Evolutionary conservation across 1,140 invertebrate genomes (phyloP).

Genomic region (Piezodorus guildinii): DNA sequence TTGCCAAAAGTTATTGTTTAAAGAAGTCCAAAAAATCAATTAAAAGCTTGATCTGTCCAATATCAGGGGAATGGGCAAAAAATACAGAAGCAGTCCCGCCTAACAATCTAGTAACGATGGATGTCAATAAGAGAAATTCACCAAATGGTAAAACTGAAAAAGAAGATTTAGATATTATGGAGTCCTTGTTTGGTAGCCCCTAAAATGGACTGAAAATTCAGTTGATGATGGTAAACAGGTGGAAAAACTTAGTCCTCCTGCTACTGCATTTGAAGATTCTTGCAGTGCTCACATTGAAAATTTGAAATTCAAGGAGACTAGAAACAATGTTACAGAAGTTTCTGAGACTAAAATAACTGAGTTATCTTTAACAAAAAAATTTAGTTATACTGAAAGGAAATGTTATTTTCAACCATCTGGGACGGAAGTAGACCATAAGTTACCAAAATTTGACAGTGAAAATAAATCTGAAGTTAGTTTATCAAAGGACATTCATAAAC

Average conservation of each 20-base stretch:
- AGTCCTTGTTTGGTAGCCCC: slow-evolving; percentile 20
- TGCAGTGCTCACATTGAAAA: slow-evolving; percentile 10
- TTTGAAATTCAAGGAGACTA: not conserved
- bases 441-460: not conserved
- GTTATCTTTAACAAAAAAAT: not conserved
- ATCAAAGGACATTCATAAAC: not conserved
- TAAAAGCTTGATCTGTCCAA: too few relatives aligned
- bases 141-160: not conserved
- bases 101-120: too few relatives aligned
- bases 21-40: too few relatives aligned
- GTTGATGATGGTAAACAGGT: slow-evolving; percentile 4
- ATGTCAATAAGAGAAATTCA: too few relatives aligned
- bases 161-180: not conserved
- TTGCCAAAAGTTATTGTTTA: too few relatives aligned
- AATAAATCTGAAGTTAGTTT: not conserved
- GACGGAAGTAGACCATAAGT: not conserved
- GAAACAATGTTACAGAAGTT: not conserved
- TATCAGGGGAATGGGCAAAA: too few relatives aligned
- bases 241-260: slow-evolving; percentile 8
- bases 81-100: too few relatives aligned
- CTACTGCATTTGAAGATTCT: slow-evolving; percentile 22
- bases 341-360: not conserved
- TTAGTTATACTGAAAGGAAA: not conserved
- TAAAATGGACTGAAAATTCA: slow-evolving; percentile 21
- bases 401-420: not conserved